A percentile compares a stretch with the other conserved stretches of the same genome.
phyloP scores from a whole-genome alignment of 2,888 invertebrate genomes.

The Drosophila prostipennis region DNA sequence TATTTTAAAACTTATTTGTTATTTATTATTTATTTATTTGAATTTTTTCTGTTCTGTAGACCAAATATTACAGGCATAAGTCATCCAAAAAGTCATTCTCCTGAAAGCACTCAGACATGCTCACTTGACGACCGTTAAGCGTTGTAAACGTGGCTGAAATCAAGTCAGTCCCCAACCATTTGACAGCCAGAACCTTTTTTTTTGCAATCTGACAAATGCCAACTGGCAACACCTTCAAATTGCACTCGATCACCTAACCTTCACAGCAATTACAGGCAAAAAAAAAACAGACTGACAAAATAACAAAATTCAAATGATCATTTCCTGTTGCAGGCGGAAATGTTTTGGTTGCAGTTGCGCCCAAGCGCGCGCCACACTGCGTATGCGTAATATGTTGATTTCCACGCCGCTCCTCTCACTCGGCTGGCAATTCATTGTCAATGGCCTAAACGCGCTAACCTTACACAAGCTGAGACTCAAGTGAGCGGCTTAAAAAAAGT shows the following conservation, averaged over 20 bases:
- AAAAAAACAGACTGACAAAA: conserved; percentile 2
- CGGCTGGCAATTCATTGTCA: conserved; percentile 68
- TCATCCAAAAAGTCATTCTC: neutral
- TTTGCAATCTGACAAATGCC: conserved; percentile 12
- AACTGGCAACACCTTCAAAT: conserved; percentile 36
- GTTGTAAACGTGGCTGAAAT: conserved; percentile 11
- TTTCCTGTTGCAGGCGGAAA: conserved; percentile 69
- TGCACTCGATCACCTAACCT: conserved; percentile 34
- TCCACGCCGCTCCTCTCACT: conserved; percentile 36
- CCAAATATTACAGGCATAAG: neutral
- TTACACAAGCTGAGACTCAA: conserved; percentile 53
- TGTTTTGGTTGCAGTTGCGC: conserved; percentile 44
- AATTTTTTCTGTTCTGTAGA: neutral
- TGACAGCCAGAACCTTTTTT: conserved; percentile 27
- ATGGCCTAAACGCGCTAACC: conserved; percentile 67
- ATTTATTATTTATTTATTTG: no score
- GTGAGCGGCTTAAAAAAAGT: conserved; percentile 57
- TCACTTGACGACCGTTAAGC: conserved; percentile 17
- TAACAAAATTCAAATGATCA: conserved; percentile 36
- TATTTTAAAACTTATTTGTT: neutral
- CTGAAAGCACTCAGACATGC: conserved; percentile 2
- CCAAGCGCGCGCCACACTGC: conserved; percentile 55
- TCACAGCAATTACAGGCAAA: conserved; percentile 32
- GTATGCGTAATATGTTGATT: conserved; percentile 63
- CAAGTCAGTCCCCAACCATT: conserved; percentile 5